phyloP scores from a whole-genome alignment of 2,113 vertebrate genomes.

The Charadrius vociferus region DNA sequence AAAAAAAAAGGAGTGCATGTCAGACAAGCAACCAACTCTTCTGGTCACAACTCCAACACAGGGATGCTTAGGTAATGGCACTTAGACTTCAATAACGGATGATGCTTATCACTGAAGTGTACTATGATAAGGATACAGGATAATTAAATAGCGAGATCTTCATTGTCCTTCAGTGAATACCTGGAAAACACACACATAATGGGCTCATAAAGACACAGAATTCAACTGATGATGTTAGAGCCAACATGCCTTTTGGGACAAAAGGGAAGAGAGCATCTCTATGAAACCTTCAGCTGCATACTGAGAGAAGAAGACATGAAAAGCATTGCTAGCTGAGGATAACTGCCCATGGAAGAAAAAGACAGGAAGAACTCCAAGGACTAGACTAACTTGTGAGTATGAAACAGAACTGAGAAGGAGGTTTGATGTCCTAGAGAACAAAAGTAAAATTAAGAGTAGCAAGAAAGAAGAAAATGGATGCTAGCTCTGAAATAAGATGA shows the following conservation, averaged over 20 bases:
- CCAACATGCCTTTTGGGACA: neutral
- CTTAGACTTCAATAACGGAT: neutral
- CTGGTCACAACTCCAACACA: neutral
- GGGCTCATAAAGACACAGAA: neutral
- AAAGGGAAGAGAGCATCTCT: neutral
- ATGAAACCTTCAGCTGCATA: neutral
- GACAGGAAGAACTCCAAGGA: neutral
- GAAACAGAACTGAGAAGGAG: neutral
- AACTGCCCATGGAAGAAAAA: neutral
- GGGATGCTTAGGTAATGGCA: neutral
- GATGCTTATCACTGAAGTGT: neutral
- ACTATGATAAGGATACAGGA: neutral
- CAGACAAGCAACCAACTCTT: neutral
- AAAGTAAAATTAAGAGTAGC: neutral
- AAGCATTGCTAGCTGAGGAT: neutral
- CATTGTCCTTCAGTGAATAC: neutral
- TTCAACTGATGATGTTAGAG: neutral
- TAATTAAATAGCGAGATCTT: neutral
- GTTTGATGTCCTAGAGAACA: neutral
- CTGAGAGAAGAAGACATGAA: neutral
- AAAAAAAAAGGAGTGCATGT: neutral
- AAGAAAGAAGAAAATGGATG: neutral
- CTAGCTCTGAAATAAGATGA: neutral
- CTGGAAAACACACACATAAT: neutral
- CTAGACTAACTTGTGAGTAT: neutral